Evolutionary conservation across 2,888 invertebrate genomes (phyloP).

Genomic region (Plagodis pulveraria): DNA sequence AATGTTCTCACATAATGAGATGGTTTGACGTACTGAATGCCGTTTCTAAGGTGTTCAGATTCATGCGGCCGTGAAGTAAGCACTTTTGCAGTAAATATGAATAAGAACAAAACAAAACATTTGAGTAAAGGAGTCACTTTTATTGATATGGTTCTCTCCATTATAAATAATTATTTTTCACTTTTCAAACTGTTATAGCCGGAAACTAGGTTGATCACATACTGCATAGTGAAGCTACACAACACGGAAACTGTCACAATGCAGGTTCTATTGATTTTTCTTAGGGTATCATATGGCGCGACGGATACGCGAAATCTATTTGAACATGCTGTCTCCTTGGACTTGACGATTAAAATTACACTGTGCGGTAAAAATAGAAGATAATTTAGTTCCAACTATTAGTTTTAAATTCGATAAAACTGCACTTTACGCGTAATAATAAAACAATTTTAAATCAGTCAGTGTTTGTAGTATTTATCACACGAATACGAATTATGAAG

Average conservation of each 20-base stretch:
- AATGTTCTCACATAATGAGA: slow-evolving; percentile 76
- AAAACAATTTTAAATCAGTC: too few species aligned
- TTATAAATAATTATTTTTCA: slow-evolving; percentile 33
- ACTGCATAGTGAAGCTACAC: slow-evolving; percentile 47
- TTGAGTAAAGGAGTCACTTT: slow-evolving; percentile 75
- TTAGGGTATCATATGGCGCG: slow-evolving; percentile 36
- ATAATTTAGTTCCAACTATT: background rate
- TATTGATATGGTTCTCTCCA: slow-evolving; percentile 71
- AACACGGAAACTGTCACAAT: slow-evolving; percentile 63
- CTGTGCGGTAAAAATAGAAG: background rate
- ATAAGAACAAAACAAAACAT: slow-evolving; percentile 74
- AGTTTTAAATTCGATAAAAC: too few species aligned
- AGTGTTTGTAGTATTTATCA: too few species aligned
- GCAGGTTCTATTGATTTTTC: slow-evolving; percentile 72
- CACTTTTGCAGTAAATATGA: slow-evolving; percentile 80
- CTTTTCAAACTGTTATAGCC: slow-evolving; percentile 18
- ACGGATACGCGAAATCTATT: slow-evolving; percentile 1
- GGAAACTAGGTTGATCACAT: slow-evolving; percentile 29
- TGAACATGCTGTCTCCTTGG: background rate
- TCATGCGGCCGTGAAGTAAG: slow-evolving; percentile 76
- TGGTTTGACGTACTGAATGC: slow-evolving; percentile 69
- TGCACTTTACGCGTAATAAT: too few species aligned
- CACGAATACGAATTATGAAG: too few species aligned
- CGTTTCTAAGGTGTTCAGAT: slow-evolving; percentile 62
- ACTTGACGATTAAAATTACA: slow-evolving; percentile 6